Conservation (phyloP, 2,888 invertebrate species). For the Crioceris asparagi region DNA sequence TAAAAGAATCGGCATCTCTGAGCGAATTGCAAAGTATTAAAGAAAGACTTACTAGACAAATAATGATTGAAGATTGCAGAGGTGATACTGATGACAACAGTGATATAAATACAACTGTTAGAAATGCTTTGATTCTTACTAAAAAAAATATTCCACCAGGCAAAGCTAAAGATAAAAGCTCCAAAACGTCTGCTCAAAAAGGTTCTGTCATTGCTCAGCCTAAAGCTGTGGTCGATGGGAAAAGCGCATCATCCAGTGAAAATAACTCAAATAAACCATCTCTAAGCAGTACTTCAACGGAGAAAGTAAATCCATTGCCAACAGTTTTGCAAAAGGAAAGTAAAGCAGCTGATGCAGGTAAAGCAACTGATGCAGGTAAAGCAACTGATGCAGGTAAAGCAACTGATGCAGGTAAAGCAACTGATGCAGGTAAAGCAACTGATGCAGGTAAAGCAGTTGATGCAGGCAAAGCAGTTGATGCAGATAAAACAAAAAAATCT, state of each 20-base stretch:
- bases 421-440: too few relatives aligned
- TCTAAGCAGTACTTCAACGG: conserved; percentile 1
- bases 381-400: too few relatives aligned
- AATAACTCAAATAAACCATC: not conserved
- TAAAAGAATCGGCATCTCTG: conserved; percentile 38
- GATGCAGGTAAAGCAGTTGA: not conserved
- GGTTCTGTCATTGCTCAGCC: conserved; percentile 16
- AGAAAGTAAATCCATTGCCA: too few relatives aligned
- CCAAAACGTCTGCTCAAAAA: not conserved
- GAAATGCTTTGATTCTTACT: conserved; percentile 17
- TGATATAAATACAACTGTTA: conserved; percentile 19
- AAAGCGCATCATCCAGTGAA: too few relatives aligned
- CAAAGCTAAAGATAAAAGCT: conserved; percentile 3
- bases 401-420: too few relatives aligned
- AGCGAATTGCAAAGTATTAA: conserved; percentile 41
- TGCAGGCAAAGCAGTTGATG: not conserved
- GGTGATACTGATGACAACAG: conserved; percentile 1
- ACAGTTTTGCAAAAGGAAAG: too few relatives aligned
- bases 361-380: too few relatives aligned
- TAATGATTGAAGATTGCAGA: conserved; percentile 25
- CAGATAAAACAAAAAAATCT: too few relatives aligned
- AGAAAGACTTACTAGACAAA: conserved; percentile 41
- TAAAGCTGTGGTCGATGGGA: conserved; percentile 2
- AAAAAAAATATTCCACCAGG: conserved; percentile 11
- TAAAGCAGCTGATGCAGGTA: not conserved